Base-by-base conservation (phyloP, 2,113 vertebrate species). In the Bubo bubo region DNA sequence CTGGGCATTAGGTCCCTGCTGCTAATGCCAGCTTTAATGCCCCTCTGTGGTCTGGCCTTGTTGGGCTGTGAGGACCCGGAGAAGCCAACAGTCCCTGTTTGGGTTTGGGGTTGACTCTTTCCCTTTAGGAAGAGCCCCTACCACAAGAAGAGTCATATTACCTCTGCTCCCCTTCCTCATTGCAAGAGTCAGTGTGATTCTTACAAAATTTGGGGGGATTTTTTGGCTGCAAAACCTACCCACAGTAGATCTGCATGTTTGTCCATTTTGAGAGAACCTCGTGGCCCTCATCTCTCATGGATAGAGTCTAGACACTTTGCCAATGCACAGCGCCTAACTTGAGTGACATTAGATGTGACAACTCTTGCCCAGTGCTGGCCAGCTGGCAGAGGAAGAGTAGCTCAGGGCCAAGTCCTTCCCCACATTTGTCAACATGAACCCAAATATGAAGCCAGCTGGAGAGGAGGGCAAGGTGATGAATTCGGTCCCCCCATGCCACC, bases 321-420 rank as follows among this genome's bases (percentile, higher is more conserved):
- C 2, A 1, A 34, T 63, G 64, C 60, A 17, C 5, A 0, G 47
- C 5, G 0, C 86, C 75, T 80, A 77, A 1, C 28, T 45, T 77
- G 93, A 94, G 84, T 75, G 60, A 75, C 89, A 84, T 53, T 59
- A 52, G 52, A 75, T 80, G 82, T 88, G 93, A 91, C 91, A 93
- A 4, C 72, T 74, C 75, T 63, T 39, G 41, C 72, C 63, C 0
- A 0, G 28, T 10, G 35, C 75, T 1, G 2, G 47, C 73, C 86
- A 86, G 59, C 73, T 94, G 95, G 90, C 64, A 70, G 41, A 86
- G 79, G 52, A 39, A 59, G 62, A 71, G 72, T 3, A 93, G 93
- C 79, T 92, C 73, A 74, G 28, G 73, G 43, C 68, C 60, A 74
- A 10, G 63, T 94, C 41, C 60, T 67, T 77, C 79, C 79, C 56